Evolutionary conservation across 1,140 invertebrate species (phyloP).

Genomic region (Acromyrmex charruanus): DNA sequence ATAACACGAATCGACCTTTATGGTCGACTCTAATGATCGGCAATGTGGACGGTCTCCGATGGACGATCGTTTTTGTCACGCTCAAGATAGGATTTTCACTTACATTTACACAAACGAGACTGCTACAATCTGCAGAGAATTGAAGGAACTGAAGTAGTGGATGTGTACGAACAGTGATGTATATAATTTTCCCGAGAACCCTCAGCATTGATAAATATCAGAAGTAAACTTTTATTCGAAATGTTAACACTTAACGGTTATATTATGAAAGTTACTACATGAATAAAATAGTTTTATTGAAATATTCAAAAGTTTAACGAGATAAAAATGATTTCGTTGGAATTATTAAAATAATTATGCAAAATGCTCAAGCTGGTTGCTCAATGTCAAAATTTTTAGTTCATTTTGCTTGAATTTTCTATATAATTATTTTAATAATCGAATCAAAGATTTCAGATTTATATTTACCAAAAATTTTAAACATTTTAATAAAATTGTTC

Average conservation of each 20-base stretch:
- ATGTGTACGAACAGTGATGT: slow-evolving; percentile 7
- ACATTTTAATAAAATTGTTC: too few relatives aligned
- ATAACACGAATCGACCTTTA: slow-evolving; percentile 75
- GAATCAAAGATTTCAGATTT: too few relatives aligned
- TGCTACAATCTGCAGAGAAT: slow-evolving; percentile 15
- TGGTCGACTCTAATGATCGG: slow-evolving; percentile 73
- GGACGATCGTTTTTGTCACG: slow-evolving; percentile 63
- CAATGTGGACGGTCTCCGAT: slow-evolving; percentile 64
- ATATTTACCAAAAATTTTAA: too few relatives aligned
- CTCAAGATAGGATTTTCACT: slow-evolving; percentile 69
- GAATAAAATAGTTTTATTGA: too few relatives aligned
- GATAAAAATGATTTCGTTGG: too few relatives aligned
- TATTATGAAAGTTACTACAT: neutral
- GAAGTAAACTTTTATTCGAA: neutral
- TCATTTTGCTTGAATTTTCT: too few relatives aligned
- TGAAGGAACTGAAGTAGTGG: slow-evolving; percentile 10
- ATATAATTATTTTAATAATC: too few relatives aligned
- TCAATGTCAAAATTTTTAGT: too few relatives aligned
- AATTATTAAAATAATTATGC: too few relatives aligned
- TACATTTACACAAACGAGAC: slow-evolving; percentile 71
- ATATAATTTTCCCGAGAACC: slow-evolving; percentile 14
- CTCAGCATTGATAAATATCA: too few relatives aligned
- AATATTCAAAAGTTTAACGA: too few relatives aligned
- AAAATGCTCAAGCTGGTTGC: too few relatives aligned
- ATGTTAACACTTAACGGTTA: neutral